Conservation (phyloP, 2,888 invertebrate species). For the Pterostichus niger region DNA sequence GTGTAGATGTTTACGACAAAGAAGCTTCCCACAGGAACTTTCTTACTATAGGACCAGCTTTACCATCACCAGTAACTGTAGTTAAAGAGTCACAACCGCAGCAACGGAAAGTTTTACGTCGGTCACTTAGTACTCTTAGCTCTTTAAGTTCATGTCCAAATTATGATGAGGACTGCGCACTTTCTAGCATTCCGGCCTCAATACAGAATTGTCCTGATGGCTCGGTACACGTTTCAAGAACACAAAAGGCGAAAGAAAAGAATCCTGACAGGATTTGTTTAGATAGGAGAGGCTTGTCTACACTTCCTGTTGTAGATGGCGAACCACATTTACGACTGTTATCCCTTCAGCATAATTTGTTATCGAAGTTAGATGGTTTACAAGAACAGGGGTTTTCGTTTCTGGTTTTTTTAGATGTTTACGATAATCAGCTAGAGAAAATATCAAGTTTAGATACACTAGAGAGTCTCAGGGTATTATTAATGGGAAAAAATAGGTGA, state of each 20-base stretch:
- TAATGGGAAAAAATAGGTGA: constrained; percentile 95
- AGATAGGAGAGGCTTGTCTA: constrained; percentile 90
- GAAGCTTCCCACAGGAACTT: constrained; percentile 72
- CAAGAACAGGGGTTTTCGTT: constrained; percentile 80
- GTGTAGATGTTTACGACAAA: constrained; percentile 67
- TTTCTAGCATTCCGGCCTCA: constrained; percentile 76
- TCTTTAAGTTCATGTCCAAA: constrained; percentile 71
- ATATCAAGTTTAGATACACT: constrained; percentile 89
- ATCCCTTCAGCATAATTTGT: constrained; percentile 95
- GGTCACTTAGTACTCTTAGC: constrained; percentile 79
- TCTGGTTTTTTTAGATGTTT: constrained; percentile 95
- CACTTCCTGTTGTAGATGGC: constrained; percentile 89
- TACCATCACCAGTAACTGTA: constrained; percentile 70
- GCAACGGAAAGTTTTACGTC: constrained; percentile 72
- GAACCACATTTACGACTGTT: constrained; percentile 90
- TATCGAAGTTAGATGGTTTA: constrained; percentile 86
- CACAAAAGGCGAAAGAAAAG: constrained; percentile 88
- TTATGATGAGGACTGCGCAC: constrained; percentile 68
- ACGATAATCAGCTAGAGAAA: constrained; percentile 95
- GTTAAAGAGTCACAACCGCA: constrained; percentile 69
- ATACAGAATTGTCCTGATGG: constrained; percentile 83
- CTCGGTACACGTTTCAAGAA: constrained; percentile 84
- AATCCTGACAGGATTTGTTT: constrained; percentile 93
- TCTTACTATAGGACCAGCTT: constrained; percentile 74
- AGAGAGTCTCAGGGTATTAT: constrained; percentile 89